phyloP scores from a whole-genome alignment of 2,888 invertebrate genomes.

The Bombyx huttoni region DNA sequence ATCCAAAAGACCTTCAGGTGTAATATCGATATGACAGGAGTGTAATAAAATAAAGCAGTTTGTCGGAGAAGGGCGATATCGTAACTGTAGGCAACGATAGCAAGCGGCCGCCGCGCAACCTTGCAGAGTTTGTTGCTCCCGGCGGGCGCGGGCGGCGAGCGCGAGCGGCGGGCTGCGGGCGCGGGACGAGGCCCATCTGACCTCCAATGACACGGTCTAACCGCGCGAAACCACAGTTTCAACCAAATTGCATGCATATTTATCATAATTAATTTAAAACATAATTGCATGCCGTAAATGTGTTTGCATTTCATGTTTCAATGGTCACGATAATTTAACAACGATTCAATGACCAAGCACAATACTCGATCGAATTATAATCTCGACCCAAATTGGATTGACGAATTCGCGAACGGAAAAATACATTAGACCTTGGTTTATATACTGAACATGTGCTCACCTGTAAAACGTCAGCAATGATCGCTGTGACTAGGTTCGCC shows the following conservation, averaged over 20 bases:
- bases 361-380: no score
- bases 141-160: slow-evolving; percentile 19
- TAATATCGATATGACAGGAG: slow-evolving; percentile 49
- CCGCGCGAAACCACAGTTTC: slow-evolving; percentile 26
- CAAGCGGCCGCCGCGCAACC: slow-evolving; percentile 55
- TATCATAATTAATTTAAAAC: neutral
- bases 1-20: slow-evolving; percentile 43
- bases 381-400: no score
- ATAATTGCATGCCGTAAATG: neutral
- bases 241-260: slow-evolving; percentile 17
- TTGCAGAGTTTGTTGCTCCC: slow-evolving; percentile 70
- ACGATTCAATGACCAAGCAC: no score
- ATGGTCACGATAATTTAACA: no score
- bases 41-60: slow-evolving; percentile 59
- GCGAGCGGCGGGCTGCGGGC: slow-evolving; percentile 9
- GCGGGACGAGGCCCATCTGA: slow-evolving; percentile 23
- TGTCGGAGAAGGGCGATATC: slow-evolving; percentile 64
- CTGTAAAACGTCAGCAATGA: no score
- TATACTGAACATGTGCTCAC: no score
- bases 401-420: no score
- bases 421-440: no score
- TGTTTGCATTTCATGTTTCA: no score
- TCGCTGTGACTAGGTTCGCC: no score
- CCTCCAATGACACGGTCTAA: slow-evolving; percentile 51
- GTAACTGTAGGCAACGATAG: slow-evolving; percentile 59